Evolutionary conservation across 2,113 vertebrate species (phyloP).

Genomic region (Phrynosoma blainvillii): DNA sequence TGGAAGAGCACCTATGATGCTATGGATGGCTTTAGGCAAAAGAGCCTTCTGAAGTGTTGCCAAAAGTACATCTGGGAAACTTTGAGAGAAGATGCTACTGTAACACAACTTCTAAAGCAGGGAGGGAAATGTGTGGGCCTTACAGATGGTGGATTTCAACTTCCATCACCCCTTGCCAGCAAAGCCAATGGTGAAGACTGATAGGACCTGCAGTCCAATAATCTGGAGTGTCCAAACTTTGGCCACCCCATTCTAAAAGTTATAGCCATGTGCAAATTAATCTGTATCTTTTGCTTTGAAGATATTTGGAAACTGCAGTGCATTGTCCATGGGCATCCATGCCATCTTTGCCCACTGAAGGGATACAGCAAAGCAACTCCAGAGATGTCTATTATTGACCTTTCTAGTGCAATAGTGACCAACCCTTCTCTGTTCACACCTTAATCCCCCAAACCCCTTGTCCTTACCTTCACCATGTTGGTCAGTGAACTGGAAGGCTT

Average conservation of each 20-base stretch:
- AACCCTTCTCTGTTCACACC: background rate
- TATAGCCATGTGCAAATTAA: background rate
- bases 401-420: background rate
- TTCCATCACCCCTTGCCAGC: background rate
- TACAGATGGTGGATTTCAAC: background rate
- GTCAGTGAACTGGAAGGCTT: slow-evolving; percentile 91
- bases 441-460: too few species aligned
- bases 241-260: background rate
- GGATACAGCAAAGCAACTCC: background rate
- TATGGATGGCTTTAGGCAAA: background rate
- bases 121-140: background rate
- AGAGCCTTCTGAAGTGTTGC: background rate
- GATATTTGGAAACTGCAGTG: background rate
- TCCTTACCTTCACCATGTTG: slow-evolving; percentile 86
- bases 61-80: background rate
- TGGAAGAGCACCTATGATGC: background rate
- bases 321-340: background rate
- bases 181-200: background rate
- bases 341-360: too few species aligned
- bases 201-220: background rate
- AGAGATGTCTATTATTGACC: background rate
- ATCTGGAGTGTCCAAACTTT: background rate
- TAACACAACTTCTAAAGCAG: background rate
- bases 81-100: background rate
- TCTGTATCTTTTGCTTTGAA: background rate